Evolutionary conservation across 2,888 invertebrate species (phyloP), one percentile per base, ranked within the genome.

Genomic region (Gymnosoma rotundatum): DNA sequence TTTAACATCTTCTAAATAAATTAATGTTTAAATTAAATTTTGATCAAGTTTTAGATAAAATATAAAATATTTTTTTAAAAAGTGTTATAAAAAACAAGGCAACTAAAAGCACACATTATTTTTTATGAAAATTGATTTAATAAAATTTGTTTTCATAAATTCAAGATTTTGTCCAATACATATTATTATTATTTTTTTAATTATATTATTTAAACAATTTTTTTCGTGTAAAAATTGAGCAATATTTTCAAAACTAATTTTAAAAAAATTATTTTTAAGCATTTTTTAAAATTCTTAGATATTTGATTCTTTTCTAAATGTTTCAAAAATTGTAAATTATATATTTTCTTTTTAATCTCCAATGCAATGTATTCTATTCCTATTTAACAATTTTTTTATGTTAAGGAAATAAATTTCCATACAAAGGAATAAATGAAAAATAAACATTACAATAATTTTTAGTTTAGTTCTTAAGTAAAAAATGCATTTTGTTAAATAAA

Each of bases 401-500:
- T 56, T 10, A 69, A 56, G 21, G 45, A 5, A 4, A 8, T 63
- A 32, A 32, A n/a, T 58, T 25, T 74, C 48, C 56, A 20, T 52
- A 12, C 56, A 58, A 75, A 64, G 36, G n/a, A 66, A 75, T 32
- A 52, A 50, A 58, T 66, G 21, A 50, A 64, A 18, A 66, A 25
- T 38, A 63, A 66, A 67, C 56, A 60, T 81, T 74, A 78, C 73
- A 81, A 50, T 81, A 78, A 45, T 69, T 78, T 42, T 56, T 83
- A 78, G 48, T 76, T 70, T 81, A 78, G 78, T 70, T 74, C 66
- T 64, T 81, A 84, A 78, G 74, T 64, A 16, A 69, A 45, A 69
- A 54, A 61, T 81, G 84, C 84, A 84, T 81, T 84, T 84, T 48
- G 74, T 78, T 81, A 69, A 80, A 74, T 74, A 60, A n/a, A 42